Conservation (phyloP, 64 coral and sea anemone species). For the Dendronephthya gigantea region DNA sequence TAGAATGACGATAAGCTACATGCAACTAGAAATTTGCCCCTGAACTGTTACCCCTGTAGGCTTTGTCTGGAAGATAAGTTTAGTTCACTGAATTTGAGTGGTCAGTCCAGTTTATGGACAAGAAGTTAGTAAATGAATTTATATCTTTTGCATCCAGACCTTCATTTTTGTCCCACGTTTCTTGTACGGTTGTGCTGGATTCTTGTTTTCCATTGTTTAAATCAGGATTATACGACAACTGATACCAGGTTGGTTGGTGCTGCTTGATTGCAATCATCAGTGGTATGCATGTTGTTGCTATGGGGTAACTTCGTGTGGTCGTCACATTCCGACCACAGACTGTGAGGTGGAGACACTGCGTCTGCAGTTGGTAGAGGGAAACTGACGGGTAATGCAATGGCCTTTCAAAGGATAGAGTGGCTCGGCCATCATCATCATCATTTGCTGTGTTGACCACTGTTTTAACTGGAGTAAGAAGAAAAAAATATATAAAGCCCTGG, state of each 20-base stretch:
- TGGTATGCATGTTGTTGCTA: not conserved
- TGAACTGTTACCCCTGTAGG: too few species aligned
- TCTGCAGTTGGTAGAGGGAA: slow-evolving; percentile 1
- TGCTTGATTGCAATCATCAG: slow-evolving; percentile 11
- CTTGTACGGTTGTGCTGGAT: not conserved
- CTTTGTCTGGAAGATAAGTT: too few species aligned
- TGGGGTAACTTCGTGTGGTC: slow-evolving; percentile 8
- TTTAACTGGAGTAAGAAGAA: not conserved
- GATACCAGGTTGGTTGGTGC: not conserved
- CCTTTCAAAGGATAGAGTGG: slow-evolving; percentile 7
- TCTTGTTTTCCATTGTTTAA: not conserved
- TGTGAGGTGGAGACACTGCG: not conserved
- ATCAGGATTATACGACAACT: slow-evolving; percentile 5
- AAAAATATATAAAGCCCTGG: not conserved
- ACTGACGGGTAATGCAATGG: not conserved
- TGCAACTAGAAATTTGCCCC: too few species aligned
- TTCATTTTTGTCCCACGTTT: not conserved
- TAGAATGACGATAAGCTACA: too few species aligned
- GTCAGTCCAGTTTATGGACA: too few species aligned
- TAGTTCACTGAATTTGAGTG: too few species aligned
- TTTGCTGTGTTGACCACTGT: not conserved
- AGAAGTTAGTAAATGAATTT: too few species aligned
- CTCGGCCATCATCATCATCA: not conserved
- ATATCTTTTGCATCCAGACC: not conserved
- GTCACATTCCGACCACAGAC: not conserved